Conservation (phyloP, 2,113 vertebrate genomes). For the Pygoscelis antarcticus region DNA sequence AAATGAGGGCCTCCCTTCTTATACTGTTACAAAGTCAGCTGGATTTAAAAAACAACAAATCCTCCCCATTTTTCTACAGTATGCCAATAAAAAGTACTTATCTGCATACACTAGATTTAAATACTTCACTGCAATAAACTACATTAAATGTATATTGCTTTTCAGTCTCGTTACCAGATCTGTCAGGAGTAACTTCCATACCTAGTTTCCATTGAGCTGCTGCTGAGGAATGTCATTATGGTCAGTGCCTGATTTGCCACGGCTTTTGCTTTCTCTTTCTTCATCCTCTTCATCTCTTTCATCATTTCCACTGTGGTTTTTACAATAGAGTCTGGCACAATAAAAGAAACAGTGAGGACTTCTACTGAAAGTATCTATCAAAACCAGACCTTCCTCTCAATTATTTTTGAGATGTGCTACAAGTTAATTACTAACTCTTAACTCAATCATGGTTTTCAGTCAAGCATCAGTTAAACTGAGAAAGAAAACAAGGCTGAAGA, state of each 20-base stretch:
- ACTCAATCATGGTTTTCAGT: not conserved
- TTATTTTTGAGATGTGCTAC: not conserved
- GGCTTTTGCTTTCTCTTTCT: constrained; percentile 95
- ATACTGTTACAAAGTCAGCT: constrained; percentile 63
- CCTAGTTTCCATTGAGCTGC: constrained; percentile 97
- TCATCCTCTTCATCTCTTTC: constrained; percentile 98
- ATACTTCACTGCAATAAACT: constrained; percentile 66
- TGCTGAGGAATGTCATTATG: constrained; percentile 81
- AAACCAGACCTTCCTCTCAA: not conserved
- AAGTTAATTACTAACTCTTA: not conserved
- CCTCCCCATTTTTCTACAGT: constrained; percentile 58
- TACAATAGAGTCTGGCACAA: constrained; percentile 90
- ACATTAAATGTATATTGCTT: constrained; percentile 31
- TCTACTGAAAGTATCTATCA: not conserved
- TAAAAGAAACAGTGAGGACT: constrained; percentile 35
- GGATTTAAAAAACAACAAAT: constrained; percentile 62
- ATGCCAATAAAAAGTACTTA: constrained; percentile 67
- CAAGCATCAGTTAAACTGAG: not conserved
- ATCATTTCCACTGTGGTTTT: constrained; percentile 99
- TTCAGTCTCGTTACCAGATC: constrained; percentile 47
- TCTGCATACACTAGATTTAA: constrained; percentile 68
- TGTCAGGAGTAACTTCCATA: constrained; percentile 71
- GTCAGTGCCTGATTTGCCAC: constrained; percentile 85
- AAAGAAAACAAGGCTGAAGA: not conserved
- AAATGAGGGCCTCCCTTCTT: constrained; percentile 58